phyloP scores from a whole-genome alignment of 2,888 invertebrate species.

The Phasia obesa region DNA sequence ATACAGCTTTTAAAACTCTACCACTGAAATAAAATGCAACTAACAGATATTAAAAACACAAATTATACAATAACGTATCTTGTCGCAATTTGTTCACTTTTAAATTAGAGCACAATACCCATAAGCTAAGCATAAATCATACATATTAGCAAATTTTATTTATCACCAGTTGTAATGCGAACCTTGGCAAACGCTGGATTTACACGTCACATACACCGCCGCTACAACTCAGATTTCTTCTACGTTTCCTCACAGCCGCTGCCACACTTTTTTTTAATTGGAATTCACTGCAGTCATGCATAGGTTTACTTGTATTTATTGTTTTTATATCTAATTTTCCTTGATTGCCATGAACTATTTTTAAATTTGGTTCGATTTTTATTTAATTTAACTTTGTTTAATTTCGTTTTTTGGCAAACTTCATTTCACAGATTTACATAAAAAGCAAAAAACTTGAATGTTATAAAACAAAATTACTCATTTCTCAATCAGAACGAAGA shows the following conservation, averaged over 20 bases:
- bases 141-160: constrained; percentile 21
- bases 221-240: constrained; percentile 63
- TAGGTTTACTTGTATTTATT: constrained; percentile 62
- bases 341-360: constrained; percentile 20
- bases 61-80: constrained; percentile 30
- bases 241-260: constrained; percentile 68
- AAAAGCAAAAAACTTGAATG: constrained; percentile 58
- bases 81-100: not conserved
- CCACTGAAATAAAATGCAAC: constrained; percentile 16
- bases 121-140: not conserved
- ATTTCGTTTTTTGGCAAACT: constrained; percentile 41
- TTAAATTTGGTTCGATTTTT: not conserved
- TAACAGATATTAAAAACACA: constrained; percentile 3
- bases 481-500: constrained; percentile 69
- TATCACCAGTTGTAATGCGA: constrained; percentile 55
- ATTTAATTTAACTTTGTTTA: constrained; percentile 2
- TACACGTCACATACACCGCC: constrained; percentile 71
- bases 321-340: constrained; percentile 26
- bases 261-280: constrained; percentile 67
- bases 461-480: constrained; percentile 71
- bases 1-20: constrained; percentile 6
- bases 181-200: constrained; percentile 68
- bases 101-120: not conserved
- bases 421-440: constrained; percentile 54
- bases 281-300: constrained; percentile 70